Base-by-base conservation (phyloP, 2,888 invertebrate species). In the Sturmia bella region DNA sequence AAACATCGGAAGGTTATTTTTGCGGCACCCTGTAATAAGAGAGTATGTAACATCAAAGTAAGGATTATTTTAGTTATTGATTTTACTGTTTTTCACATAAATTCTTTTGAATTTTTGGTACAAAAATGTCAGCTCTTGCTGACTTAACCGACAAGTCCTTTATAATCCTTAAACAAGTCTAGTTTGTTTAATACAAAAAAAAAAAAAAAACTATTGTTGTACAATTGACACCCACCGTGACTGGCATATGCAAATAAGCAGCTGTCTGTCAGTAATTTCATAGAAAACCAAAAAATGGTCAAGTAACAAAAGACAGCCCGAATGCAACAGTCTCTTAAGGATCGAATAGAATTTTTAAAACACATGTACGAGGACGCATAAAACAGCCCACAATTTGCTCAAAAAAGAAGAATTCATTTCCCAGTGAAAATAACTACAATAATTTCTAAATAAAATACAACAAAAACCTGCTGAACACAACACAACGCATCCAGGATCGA, bases 181-280 rank as follows among this genome's bases (percentile, higher is more conserved):
- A 17, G 11, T 32, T 24, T 48, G 24, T 75, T 41, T 7, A 50
- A 21, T 48, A 9, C 3, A 12, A 12, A 19, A 12, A 50, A 59
- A 12, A 12, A 19, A 12, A 50, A 59, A 43, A 13, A 19, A 48
- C 50, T 56, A 64, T 64, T 70, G 41, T 69, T 56, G 7, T 7
- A 27, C 48, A 66, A 77, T 50, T 69, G 74, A 82, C 82, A 82
- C 82, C 82, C 82, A 82, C 82, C 27, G 69, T 45, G 69, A n/a
- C 15, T 7, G 68, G 69, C 73, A 82, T 78, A 82, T 82, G 82
- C 82, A 82, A 82, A 82, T 82, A 64, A 32, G 69, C 77, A 78
- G 80, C 76, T 76, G 80, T 48, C 52, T n/a, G 3, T 45, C 21
- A 41, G 5, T 41, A 48, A 43, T 1, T 63, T 57, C 48, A 7